phyloP scores from a whole-genome alignment of 2,113 vertebrate genomes.

The Notechis scutatus region DNA sequence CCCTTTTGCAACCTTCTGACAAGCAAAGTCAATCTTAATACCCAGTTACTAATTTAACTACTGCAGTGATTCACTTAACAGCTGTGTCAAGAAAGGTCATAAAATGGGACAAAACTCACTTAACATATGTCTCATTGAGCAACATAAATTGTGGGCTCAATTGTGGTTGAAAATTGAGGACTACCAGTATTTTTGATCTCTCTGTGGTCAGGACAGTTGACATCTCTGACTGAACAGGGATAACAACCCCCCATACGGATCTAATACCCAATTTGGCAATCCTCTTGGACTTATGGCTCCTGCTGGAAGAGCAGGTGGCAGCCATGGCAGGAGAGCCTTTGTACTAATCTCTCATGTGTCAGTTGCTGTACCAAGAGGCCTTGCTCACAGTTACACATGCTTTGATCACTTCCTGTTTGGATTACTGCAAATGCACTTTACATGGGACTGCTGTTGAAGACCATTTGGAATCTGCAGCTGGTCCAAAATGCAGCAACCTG shows the following conservation, averaged over 20 bases:
- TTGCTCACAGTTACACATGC: neutral
- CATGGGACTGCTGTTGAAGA: neutral
- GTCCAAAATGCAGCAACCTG: neutral
- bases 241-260: neutral
- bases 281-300: neutral
- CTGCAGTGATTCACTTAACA: neutral
- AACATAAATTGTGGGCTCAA: neutral
- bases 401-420: neutral
- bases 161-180: neutral
- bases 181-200: neutral
- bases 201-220: neutral
- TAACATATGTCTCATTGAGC: neutral
- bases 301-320: neutral
- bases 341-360: neutral
- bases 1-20: neutral
- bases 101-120: neutral
- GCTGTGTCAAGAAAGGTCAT: neutral
- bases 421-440: neutral
- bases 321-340: neutral
- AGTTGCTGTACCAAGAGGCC: neutral
- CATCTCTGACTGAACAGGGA: neutral
- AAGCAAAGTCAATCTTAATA: neutral
- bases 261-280: neutral
- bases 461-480: neutral
- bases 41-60: neutral